Conservation (phyloP, 2,113 vertebrate genomes). For the Gallinago undulata region DNA sequence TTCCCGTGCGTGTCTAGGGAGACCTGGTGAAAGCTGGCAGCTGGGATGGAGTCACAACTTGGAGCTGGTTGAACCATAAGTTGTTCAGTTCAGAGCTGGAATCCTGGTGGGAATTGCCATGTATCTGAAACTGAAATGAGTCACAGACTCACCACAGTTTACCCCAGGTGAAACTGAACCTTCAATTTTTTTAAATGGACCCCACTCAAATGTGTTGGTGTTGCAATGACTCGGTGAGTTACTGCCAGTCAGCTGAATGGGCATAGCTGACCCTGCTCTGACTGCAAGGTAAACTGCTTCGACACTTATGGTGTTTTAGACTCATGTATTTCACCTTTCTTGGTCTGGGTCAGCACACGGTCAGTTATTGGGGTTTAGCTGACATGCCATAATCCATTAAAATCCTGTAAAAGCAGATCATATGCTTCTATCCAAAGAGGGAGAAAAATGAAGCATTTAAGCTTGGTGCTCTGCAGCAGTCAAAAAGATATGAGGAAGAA, state of each 20-base stretch:
- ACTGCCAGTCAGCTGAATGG: neutral
- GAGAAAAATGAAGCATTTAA: neutral
- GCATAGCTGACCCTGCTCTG: neutral
- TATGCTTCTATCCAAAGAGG: neutral
- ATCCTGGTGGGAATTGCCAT: neutral
- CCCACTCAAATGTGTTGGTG: neutral
- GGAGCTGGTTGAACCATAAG: neutral
- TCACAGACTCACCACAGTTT: neutral
- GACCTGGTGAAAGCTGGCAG: neutral
- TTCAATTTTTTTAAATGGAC: neutral
- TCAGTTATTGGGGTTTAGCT: neutral
- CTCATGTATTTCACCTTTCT: neutral
- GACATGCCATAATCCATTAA: neutral
- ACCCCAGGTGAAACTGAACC: neutral
- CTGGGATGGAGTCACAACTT: neutral
- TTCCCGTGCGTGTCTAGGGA: neutral
- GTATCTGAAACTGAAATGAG: neutral
- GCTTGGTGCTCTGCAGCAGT: neutral
- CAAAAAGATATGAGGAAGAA: neutral
- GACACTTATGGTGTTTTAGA: neutral
- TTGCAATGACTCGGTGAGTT: neutral
- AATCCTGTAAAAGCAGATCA: neutral
- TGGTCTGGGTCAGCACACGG: neutral
- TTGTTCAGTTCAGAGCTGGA: neutral
- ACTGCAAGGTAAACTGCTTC: neutral